Conservation (phyloP, 2,888 invertebrate species). For the Standfussiana lucernea region DNA sequence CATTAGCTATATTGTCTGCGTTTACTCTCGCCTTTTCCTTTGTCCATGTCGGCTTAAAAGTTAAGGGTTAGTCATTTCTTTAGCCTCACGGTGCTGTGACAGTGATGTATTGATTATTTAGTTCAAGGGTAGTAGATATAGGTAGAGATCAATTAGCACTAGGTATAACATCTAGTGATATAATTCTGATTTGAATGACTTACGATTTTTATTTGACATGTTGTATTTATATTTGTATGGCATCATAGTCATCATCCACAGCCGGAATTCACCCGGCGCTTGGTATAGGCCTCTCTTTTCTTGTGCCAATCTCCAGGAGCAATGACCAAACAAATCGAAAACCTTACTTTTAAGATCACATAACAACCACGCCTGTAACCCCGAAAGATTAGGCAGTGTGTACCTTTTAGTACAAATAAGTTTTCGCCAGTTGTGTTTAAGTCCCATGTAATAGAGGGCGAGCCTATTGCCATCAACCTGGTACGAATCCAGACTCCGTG, state of each 20-base stretch:
- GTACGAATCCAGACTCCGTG: not conserved
- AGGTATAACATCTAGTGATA: not conserved
- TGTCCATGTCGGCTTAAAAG: constrained; percentile 42
- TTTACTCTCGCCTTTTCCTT: constrained; percentile 42
- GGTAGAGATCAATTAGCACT: not conserved
- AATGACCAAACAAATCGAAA: not conserved
- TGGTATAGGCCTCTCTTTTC: not conserved
- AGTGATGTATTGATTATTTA: constrained; percentile 43
- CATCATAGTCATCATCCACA: not conserved
- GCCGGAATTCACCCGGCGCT: not conserved
- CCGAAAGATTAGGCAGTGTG: not conserved
- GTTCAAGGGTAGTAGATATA: constrained; percentile 27
- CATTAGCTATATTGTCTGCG: constrained; percentile 66
- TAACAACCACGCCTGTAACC: not conserved
- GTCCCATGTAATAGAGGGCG: not conserved
- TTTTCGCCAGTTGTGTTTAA: not conserved
- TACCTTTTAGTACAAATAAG: not conserved
- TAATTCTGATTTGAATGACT: not conserved
- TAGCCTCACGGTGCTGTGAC: constrained; percentile 15
- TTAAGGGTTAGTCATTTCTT: constrained; percentile 28
- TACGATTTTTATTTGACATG: not conserved
- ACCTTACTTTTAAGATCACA: not conserved
- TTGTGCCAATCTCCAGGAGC: not conserved
- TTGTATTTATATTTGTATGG: not conserved
- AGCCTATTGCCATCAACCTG: not conserved